Conservation (phyloP, 2,113 vertebrate species). For the Rhinopomastus cyanomelas region DNA sequence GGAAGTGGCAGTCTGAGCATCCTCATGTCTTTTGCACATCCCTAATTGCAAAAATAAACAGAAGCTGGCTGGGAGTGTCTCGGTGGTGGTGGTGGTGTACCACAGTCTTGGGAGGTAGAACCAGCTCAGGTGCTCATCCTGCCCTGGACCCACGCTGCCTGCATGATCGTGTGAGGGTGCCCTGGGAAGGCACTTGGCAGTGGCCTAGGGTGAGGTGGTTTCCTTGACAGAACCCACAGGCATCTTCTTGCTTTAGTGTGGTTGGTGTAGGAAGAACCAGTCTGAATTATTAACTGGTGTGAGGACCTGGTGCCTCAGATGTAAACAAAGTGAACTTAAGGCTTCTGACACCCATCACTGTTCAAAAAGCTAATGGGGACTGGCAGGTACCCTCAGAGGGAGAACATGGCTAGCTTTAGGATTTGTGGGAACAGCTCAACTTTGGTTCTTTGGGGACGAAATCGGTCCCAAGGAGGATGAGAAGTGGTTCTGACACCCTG, state of each 20-base stretch:
- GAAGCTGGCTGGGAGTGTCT: neutral
- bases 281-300: neutral
- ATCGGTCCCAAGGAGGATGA: neutral
- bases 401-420: neutral
- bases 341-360: neutral
- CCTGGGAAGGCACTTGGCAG: neutral
- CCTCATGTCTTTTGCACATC: neutral
- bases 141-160: neutral
- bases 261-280: neutral
- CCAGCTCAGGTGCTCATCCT: neutral
- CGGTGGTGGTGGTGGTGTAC: neutral
- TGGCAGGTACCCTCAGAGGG: neutral
- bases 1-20: neutral
- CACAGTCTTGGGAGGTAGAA: neutral
- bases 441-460: neutral
- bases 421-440: neutral
- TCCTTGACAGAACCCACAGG: neutral
- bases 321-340: neutral
- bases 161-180: fast-evolving
- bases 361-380: neutral
- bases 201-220: neutral
- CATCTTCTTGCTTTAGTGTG: neutral
- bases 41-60: neutral
- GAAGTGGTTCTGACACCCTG: neutral
- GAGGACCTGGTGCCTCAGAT: neutral